phyloP scores from a whole-genome alignment of 2,797 vertebrate genomes.

The Pipistrellus nathusii region DNA sequence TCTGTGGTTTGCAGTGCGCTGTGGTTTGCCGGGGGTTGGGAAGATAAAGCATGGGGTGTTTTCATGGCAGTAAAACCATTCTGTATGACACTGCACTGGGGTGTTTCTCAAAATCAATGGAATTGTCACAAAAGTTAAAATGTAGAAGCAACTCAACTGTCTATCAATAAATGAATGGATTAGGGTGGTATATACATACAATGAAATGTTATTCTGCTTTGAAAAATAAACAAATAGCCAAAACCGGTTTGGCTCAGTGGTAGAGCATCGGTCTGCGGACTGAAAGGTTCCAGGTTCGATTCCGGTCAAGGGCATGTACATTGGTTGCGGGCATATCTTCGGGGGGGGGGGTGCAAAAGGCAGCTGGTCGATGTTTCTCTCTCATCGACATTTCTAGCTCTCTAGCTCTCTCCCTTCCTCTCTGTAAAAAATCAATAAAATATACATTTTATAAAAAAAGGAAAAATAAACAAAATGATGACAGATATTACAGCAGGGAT shows the following conservation, averaged over 20 bases:
- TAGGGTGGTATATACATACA: neutral
- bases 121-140: neutral
- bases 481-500: neutral
- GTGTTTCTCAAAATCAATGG: neutral
- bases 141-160: neutral
- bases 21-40: neutral
- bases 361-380: too few species aligned
- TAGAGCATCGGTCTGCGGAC: too few species aligned
- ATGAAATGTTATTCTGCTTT: neutral
- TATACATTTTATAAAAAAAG: too few species aligned
- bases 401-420: too few species aligned
- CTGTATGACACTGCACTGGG: too few species aligned
- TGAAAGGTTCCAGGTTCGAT: too few species aligned
- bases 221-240: neutral
- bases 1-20: neutral
- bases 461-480: neutral
- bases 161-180: neutral
- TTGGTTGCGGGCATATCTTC: too few species aligned
- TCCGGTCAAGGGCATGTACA: too few species aligned
- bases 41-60: neutral
- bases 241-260: too few species aligned
- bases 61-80: neutral
- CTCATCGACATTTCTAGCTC: too few species aligned
- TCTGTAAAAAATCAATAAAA: too few species aligned
- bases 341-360: too few species aligned